A percentile compares a stretch with the other conserved stretches of the same genome.
Evolutionary conservation across 2,888 invertebrate species (phyloP).

Genomic region (Cosmopolites sordidus): DNA sequence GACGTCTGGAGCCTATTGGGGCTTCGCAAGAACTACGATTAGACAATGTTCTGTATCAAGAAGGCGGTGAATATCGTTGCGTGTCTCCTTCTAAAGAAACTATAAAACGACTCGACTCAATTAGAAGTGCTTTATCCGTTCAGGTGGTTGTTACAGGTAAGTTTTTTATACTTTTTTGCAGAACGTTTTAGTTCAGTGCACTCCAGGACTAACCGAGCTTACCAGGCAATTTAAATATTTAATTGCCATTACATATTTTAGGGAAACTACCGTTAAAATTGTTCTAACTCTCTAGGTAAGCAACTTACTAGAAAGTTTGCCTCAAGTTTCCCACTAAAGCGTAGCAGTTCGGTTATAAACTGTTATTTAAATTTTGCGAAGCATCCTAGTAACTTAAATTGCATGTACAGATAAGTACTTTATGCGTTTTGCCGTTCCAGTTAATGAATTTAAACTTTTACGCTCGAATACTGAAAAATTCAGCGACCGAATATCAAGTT

Average conservation of each 20-base stretch:
- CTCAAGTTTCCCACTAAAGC: conserved; percentile 6
- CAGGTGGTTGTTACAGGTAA: conserved; percentile 56
- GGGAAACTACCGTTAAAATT: conserved; percentile 12
- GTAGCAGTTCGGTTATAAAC: conserved; percentile 8
- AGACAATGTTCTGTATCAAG: conserved; percentile 70
- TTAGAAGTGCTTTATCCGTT: conserved; percentile 50
- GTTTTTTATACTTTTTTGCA: conserved; percentile 26
- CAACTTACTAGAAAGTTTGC: conserved; percentile 10
- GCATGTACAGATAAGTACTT: conserved; percentile 1
- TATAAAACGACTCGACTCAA: conserved; percentile 53
- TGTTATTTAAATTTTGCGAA: conserved; percentile 10
- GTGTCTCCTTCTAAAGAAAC: conserved; percentile 57
- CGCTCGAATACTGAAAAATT: conserved; percentile 19
- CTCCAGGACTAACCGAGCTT: neutral
- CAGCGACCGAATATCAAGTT: no score
- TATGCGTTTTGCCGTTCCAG: neutral
- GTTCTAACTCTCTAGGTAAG: conserved; percentile 5
- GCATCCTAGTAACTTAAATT: conserved; percentile 10
- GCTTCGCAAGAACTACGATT: conserved; percentile 60
- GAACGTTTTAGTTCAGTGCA: neutral
- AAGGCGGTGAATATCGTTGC: conserved; percentile 72
- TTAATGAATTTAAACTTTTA: neutral
- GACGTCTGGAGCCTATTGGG: conserved; percentile 54
- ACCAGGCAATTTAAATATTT: conserved; percentile 6
- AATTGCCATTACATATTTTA: conserved; percentile 1